phyloP scores from a whole-genome alignment of 2,888 invertebrate genomes.

The Macaria notata region DNA sequence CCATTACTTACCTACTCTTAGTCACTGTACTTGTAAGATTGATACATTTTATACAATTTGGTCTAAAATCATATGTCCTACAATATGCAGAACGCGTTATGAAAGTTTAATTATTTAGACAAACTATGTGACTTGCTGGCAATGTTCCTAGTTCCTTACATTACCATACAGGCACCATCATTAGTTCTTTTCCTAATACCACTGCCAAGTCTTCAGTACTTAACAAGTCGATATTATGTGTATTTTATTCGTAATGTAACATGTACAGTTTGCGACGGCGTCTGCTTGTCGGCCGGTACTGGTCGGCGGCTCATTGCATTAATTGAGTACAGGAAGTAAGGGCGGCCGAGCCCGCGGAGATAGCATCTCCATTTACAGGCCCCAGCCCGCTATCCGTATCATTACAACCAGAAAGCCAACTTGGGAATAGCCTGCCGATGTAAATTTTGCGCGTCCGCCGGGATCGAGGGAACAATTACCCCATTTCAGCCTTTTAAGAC shows the following conservation, averaged over 20 bases:
- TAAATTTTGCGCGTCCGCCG: slow-evolving; percentile 23
- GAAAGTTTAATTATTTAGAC: no score
- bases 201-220: slow-evolving; percentile 2
- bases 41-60: no score
- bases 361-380: slow-evolving; percentile 33
- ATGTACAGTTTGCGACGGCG: no score
- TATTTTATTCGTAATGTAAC: no score
- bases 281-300: slow-evolving; percentile 16
- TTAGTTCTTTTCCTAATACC: slow-evolving; percentile 1
- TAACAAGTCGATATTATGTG: no score
- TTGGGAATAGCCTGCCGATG: slow-evolving; percentile 15
- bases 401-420: slow-evolving; percentile 20
- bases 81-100: no score
- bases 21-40: no score
- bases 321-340: slow-evolving; percentile 61
- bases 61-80: no score
- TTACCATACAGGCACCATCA: slow-evolving; percentile 5
- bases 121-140: background rate
- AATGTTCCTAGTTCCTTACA: slow-evolving; percentile 2
- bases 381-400: slow-evolving; percentile 16
- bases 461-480: slow-evolving; percentile 31
- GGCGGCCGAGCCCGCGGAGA: slow-evolving; percentile 34
- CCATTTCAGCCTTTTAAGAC: slow-evolving; percentile 23
- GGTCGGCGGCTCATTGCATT: slow-evolving; percentile 51
- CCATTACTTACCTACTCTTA: background rate